Percentiles rank a stretch among this genome's conserved stretches.
Evolutionary conservation across 2,797 vertebrate genomes (phyloP).

Genomic region (Xiphophorus birchmanni): DNA sequence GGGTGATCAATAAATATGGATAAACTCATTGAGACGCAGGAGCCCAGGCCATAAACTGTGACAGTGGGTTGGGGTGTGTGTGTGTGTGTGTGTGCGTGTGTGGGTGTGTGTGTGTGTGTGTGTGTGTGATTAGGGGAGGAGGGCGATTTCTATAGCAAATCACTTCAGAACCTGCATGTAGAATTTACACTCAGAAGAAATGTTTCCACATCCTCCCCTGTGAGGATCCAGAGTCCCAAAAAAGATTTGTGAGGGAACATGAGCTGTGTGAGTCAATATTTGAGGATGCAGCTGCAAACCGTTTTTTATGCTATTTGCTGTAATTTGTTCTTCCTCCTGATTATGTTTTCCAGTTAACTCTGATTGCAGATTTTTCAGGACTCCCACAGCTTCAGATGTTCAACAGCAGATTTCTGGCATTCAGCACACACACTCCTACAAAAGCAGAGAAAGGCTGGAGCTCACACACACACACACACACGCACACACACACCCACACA

Average conservation of each 20-base stretch:
- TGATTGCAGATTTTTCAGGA: constrained; percentile 11
- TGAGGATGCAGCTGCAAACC: constrained; percentile 29
- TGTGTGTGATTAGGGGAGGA: no score
- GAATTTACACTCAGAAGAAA: constrained; percentile 17
- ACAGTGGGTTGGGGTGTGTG: neutral
- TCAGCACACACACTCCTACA: neutral
- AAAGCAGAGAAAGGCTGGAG: constrained; percentile 3
- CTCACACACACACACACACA: neutral
- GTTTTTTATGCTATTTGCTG: constrained; percentile 22
- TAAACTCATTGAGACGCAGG: constrained; percentile 51
- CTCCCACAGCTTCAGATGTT: neutral
- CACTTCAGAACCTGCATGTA: constrained; percentile 10
- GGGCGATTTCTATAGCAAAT: constrained; percentile 16
- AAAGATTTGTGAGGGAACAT: constrained; percentile 20
- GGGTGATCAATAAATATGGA: constrained; percentile 61
- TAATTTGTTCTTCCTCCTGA: constrained; percentile 19
- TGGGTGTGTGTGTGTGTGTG: no score
- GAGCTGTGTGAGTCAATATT: constrained; percentile 23
- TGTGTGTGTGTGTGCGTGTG: no score
- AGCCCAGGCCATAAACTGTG: constrained; percentile 30
- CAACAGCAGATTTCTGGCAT: neutral
- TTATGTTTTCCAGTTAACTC: constrained; percentile 19
- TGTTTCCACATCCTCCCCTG: constrained; percentile 5
- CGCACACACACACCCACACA: neutral
- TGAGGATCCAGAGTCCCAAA: constrained; percentile 12